Base-by-base conservation (phyloP, 1,140 invertebrate genomes). In the Helicoverpa zea region DNA sequence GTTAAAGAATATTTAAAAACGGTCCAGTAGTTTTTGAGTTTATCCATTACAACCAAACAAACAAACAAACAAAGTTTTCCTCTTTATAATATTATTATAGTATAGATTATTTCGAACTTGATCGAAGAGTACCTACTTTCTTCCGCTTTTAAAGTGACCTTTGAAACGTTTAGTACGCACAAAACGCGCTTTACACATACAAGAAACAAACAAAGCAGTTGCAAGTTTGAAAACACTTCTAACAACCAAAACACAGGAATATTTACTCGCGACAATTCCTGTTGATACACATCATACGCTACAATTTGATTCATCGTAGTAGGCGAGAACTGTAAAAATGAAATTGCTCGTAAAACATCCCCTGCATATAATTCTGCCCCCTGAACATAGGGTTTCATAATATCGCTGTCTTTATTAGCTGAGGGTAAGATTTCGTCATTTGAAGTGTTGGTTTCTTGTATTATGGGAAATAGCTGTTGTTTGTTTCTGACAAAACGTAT, bases 311-410 rank as follows among this genome's bases (percentile, higher is more conserved):
- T 80, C 78, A 63, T 83, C 52, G 51, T 59, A n/a, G 35, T 70
- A 52, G 49, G 43, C 47, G 13, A 63, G 23, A 47, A 74, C 70
- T 80, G 70, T 80, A 80, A 80, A 79, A 80, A 80, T 43, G 70
- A 54, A 80, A 80, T 74, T 74, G 79, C 64, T 80, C 79, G 70
- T 80, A 80, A 80, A 80, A 73, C 70, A 80, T 54, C 79, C 79
- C 79, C 79, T 74, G 54, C 49, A 51, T 51, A 79, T 68, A 79
- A 70, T 70, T 70, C 49, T 49, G 49, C 70, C 68, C 64, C 79
- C 56, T 54, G 70, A 73, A 63, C 58, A 52, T 30, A 47, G 79
- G 58, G 58, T 73, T 80, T 68, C 64, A 64, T 79, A 68, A 59
- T 58, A 79, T 64, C 23, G 49, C 56, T 59, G 12, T 61, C 68